Evolutionary conservation across 2,113 vertebrate genomes (phyloP).

Genomic region (Chlorocebus sabaeus): DNA sequence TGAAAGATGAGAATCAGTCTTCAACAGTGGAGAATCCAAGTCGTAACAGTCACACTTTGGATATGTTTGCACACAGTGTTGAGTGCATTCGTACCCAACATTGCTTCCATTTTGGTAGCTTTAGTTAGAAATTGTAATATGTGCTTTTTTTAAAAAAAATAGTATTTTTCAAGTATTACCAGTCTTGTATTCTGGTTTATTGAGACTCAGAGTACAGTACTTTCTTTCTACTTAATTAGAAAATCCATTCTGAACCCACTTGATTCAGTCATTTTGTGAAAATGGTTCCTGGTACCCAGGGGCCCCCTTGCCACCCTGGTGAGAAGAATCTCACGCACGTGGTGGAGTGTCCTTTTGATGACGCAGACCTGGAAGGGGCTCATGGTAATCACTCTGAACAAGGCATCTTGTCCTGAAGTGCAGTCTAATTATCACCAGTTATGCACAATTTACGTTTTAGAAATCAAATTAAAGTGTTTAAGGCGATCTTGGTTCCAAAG

Average conservation of each 20-base stretch:
- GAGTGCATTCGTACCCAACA: too few relatives aligned
- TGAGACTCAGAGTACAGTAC: background rate
- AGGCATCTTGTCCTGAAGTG: background rate
- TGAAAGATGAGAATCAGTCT: accelerated
- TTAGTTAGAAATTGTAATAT: background rate
- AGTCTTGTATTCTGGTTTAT: background rate
- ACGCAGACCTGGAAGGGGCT: background rate
- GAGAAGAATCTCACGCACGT: accelerated
- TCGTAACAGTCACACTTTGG: accelerated
- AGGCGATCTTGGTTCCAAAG: background rate
- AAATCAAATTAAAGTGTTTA: background rate
- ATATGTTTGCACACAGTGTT: accelerated
- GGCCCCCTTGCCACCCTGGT: background rate
- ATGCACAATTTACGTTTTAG: background rate
- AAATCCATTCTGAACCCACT: background rate
- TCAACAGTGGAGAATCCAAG: accelerated
- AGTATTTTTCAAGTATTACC: background rate
- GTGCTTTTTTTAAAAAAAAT: background rate
- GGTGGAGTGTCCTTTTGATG: accelerated
- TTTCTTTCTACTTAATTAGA: background rate
- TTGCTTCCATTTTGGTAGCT: background rate
- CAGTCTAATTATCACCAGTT: background rate
- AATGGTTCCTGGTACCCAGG: accelerated
- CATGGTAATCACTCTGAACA: accelerated
- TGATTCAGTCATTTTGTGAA: background rate